Evolutionary conservation across 2,888 invertebrate genomes (phyloP).

Genomic region (Terebella lapidaria): DNA sequence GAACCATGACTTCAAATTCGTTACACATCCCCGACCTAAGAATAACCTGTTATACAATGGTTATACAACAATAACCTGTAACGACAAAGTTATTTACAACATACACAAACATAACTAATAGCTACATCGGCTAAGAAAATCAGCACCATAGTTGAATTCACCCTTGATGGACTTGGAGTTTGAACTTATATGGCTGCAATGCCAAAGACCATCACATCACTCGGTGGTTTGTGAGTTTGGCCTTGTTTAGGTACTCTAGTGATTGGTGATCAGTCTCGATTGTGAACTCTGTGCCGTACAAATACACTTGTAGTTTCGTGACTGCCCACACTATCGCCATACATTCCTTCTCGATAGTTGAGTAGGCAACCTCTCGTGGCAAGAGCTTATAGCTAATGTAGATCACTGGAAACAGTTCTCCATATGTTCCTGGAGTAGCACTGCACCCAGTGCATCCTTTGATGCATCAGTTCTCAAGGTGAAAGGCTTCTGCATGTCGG

Average conservation of each 20-base stretch:
- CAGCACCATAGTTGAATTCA: conserved; percentile 10
- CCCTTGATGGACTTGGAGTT: conserved; percentile 3
- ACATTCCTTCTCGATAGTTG: background rate
- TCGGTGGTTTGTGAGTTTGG: conserved; percentile 5
- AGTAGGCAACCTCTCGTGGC: background rate
- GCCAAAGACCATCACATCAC: conserved; percentile 13
- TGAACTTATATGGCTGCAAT: conserved; percentile 7
- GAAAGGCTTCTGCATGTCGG: background rate
- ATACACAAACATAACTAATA: too few species aligned
- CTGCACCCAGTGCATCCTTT: background rate
- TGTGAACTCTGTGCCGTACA: conserved; percentile 1
- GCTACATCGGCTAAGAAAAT: conserved; percentile 11
- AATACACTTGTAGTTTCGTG: background rate
- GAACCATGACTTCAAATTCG: too few species aligned
- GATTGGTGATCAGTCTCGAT: conserved; percentile 13
- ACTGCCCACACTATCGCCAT: background rate
- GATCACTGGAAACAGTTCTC: background rate
- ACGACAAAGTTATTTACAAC: too few species aligned
- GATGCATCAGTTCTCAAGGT: background rate
- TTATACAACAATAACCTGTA: too few species aligned
- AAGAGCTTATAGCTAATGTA: background rate
- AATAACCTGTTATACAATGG: too few species aligned
- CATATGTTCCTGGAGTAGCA: background rate
- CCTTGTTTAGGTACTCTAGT: conserved; percentile 6
- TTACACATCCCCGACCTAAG: background rate